phyloP scores from a whole-genome alignment of 2,797 vertebrate species.

The Sebastes kiyomatsui region DNA sequence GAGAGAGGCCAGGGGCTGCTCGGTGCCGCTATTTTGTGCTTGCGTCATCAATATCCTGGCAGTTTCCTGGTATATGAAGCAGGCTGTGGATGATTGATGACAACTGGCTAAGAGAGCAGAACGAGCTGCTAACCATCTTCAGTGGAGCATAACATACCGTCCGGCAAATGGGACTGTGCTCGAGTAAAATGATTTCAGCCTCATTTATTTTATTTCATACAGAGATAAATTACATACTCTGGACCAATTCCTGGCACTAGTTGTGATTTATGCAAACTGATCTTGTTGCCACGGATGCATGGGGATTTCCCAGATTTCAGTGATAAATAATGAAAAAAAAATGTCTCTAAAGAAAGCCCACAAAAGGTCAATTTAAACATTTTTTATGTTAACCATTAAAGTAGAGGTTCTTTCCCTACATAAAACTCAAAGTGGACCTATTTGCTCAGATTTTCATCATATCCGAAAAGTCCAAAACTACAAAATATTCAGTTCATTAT shows the following conservation, averaged over 20 bases:
- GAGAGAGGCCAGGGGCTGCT: constrained; percentile 24
- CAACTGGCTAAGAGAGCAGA: constrained; percentile 46
- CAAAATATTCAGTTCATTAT: background rate
- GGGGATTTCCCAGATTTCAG: constrained; percentile 16
- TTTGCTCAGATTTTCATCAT: background rate
- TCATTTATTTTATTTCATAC: constrained; percentile 46
- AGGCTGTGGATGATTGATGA: constrained; percentile 68
- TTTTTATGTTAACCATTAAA: background rate
- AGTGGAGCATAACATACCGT: constrained; percentile 43
- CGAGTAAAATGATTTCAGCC: constrained; percentile 27
- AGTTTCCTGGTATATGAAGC: constrained; percentile 49
- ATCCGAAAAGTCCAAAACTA: background rate
- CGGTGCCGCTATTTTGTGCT: constrained; percentile 52
- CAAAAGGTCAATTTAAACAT: background rate
- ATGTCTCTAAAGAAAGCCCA: background rate
- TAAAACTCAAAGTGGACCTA: background rate
- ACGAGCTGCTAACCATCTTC: constrained; percentile 42
- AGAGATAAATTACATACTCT: constrained; percentile 28
- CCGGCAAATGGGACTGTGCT: constrained; percentile 33
- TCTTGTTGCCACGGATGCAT: background rate
- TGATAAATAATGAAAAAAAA: background rate
- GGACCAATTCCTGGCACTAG: constrained; percentile 5
- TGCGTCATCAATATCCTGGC: constrained; percentile 70
- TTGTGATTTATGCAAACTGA: constrained; percentile 5
- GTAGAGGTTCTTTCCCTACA: background rate